Base-by-base conservation (phyloP, 1,140 invertebrate genomes). In the Aphis craccivora region DNA sequence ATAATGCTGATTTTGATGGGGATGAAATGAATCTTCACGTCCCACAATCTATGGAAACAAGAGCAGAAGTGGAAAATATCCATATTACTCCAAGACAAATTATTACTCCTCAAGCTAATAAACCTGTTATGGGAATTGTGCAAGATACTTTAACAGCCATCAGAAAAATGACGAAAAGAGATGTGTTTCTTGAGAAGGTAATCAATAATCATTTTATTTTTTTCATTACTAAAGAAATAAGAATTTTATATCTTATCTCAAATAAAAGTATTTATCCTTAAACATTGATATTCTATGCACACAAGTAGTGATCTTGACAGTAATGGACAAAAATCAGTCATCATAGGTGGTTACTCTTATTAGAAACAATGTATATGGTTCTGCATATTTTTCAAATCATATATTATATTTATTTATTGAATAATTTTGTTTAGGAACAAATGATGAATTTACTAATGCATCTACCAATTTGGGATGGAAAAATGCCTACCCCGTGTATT, bases 11-110 rank as follows among this genome's bases (percentile, higher is more conserved):
- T 96, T 99, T 99, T 96, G 99, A 99, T 95, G 99, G 99, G 8
- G 99, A 99, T 95, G 99, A 99, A 96, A 99, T 99, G 99, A 99
- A 99, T 95, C 95, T 99, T 25, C 99, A 99, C 95, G 98, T 99
- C 3, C 99, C 99, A 0, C 99, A 99, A 95, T 99, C 98, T 11
- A 98, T 99, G 97, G 99, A 99, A 95, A 99, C 99, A 0, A 95
- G 99, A 88, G 99, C 99, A 22, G 99, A 99, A 96, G 98, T 99
- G 22, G 98, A 99, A 95, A 99, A 99, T 95, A 97, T 99, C 94
- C 99, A 99, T 94, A 97, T 99, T 67, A 99, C 99, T 0, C 99
- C 99, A 0, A 96, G 99, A 83, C 99, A 99, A 95, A 99, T 99
- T 95, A 99, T 99, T 93, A 99, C 99, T 7, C 98, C 98, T 14